Evolutionary conservation across 2,797 vertebrate genomes (phyloP).

Genomic region (Florisuga fusca): DNA sequence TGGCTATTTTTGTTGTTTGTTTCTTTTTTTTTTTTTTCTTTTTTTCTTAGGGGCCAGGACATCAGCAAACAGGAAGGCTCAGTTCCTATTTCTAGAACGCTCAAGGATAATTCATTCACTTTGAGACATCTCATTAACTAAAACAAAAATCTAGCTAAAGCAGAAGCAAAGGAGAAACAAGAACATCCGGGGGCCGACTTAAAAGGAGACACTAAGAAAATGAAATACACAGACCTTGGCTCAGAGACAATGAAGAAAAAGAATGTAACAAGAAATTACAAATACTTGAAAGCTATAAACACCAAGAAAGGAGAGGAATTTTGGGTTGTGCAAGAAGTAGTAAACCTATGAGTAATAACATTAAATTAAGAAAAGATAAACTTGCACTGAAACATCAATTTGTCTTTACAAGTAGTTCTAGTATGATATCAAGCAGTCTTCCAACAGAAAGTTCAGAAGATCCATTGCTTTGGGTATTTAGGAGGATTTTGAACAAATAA

Average conservation of each 20-base stretch:
- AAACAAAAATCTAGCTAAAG: constrained; percentile 24
- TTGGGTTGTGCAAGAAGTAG: constrained; percentile 41
- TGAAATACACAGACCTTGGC: constrained; percentile 11
- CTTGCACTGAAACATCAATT: constrained; percentile 36
- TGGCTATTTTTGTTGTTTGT: no score
- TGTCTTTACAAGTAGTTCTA: constrained; percentile 53
- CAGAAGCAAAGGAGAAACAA: constrained; percentile 31
- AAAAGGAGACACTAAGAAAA: background rate
- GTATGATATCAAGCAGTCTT: background rate
- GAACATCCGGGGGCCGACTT: constrained; percentile 3
- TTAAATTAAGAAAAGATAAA: constrained; percentile 53
- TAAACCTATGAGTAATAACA: constrained; percentile 39
- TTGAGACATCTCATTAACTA: constrained; percentile 10
- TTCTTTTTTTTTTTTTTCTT: no score
- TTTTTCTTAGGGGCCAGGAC: background rate
- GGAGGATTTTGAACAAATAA: constrained; percentile 31
- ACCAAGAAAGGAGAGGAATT: constrained; percentile 60
- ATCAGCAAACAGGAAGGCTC: background rate
- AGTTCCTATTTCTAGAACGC: background rate
- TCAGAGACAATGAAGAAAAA: background rate
- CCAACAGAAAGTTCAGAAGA: constrained; percentile 38
- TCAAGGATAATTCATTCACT: background rate
- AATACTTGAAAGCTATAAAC: constrained; percentile 41
- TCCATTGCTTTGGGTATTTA: constrained; percentile 7
- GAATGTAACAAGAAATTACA: constrained; percentile 26